phyloP scores from a whole-genome alignment of 2,797 vertebrate species.

The Lagothrix lagotricha region DNA sequence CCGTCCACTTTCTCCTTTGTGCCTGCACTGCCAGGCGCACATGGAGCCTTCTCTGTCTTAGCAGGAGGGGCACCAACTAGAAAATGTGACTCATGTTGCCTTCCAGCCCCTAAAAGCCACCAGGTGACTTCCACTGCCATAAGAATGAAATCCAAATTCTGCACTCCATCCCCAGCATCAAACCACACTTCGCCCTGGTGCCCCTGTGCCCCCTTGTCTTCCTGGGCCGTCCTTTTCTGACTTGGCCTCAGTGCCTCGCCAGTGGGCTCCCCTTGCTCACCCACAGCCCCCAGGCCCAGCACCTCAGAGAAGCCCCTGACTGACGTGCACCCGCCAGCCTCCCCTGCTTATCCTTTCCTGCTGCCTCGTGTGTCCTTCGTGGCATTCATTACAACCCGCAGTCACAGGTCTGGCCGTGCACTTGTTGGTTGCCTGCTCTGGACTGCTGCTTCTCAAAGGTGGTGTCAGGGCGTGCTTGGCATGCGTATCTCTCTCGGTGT shows the following conservation, averaged over 20 bases:
- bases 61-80: not conserved
- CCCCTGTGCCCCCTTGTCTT: fast-evolving
- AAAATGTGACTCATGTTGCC: fast-evolving
- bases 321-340: fast-evolving
- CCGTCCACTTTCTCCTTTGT: not conserved
- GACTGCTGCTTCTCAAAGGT: fast-evolving
- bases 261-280: not conserved
- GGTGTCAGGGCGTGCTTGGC: fast-evolving
- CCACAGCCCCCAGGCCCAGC: not conserved
- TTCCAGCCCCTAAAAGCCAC: not conserved
- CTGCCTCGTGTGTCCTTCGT: fast-evolving
- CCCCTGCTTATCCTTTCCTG: fast-evolving
- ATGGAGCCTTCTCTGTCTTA: fast-evolving
- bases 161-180: fast-evolving
- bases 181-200: fast-evolving
- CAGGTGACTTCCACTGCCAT: not conserved
- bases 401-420: fast-evolving
- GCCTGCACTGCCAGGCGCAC: not conserved
- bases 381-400: fast-evolving
- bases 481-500: fast-evolving
- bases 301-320: fast-evolving
- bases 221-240: too few species aligned
- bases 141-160: fast-evolving
- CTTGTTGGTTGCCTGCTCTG: not conserved
- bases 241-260: not conserved